A percentile compares a stretch with the other conserved stretches of the same genome.
phyloP scores from a whole-genome alignment of 2,888 invertebrate genomes.

The Luperina testacea region DNA sequence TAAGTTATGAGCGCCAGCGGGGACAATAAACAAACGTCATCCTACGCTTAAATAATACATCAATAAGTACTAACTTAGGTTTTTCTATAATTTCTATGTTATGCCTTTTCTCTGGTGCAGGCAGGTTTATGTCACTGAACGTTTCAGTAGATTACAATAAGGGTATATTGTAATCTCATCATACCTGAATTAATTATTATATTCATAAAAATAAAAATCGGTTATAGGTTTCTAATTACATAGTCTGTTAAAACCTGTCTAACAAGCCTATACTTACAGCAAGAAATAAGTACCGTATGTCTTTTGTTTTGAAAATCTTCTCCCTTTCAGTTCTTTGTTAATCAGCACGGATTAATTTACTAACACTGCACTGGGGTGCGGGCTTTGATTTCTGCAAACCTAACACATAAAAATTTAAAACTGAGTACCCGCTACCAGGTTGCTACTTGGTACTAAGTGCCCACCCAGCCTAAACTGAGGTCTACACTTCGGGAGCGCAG shows the following conservation, averaged over 20 bases:
- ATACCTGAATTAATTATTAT: neutral
- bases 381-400: neutral
- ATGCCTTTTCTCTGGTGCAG: conserved; percentile 2
- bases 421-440: conserved; percentile 25
- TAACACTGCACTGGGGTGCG: neutral
- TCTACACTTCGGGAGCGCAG: conserved; percentile 35
- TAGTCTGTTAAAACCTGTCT: neutral
- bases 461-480: conserved; percentile 39
- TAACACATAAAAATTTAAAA: neutral
- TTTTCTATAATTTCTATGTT: neutral
- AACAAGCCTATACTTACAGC: neutral
- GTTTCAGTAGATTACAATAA: neutral
- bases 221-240: neutral
- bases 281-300: conserved; percentile 1
- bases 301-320: neutral
- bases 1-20: conserved; percentile 60
- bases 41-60: neutral
- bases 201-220: neutral
- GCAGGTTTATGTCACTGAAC: neutral
- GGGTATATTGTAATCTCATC: no score
- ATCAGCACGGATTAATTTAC: neutral
- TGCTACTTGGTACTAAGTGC: conserved; percentile 36
- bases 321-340: neutral
- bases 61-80: neutral
- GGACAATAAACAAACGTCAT: conserved; percentile 28